Evolutionary conservation across 2,797 vertebrate genomes (phyloP), one percentile per base, ranked within the genome.

Genomic region (Sebastes aleutianus): DNA sequence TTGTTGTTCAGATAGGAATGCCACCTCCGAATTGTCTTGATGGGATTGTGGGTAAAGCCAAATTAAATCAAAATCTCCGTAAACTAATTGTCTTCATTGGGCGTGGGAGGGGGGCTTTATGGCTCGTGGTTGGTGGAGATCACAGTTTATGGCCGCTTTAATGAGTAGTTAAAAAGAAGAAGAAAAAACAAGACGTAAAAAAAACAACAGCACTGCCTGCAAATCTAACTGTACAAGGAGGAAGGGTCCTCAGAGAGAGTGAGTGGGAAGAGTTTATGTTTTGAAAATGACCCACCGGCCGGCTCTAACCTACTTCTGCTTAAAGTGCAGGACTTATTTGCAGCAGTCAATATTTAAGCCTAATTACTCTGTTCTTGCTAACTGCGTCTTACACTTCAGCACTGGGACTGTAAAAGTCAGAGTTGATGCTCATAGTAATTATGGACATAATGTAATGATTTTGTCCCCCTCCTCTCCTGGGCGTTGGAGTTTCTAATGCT

Each of bases 301-400:
- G 61, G 67, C 78, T 79, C 59, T 76, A 79, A 77, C 78, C 86
- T 73, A 78, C 43, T 80, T 79, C 84, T 88, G 80, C 86, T 87
- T 89, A 77, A 88, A 89, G 87, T 87, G 75, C 77, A 87, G 82
- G 77, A 74, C 80, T 85, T 87, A 73, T 87, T 69, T 71, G 69
- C 86, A 76, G 57, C 81, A 89, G 84, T 92, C 91, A 91, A 87
- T 92, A 91, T 59, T 54, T 54, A 54, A 22, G 76, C 80, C 85
- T 92, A 92, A 94, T 92, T 93, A 91, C 82, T 85, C 79, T 88
- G 76, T 80, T 88, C 83, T 80, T 84, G 63, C 84, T 90, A 88
- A 88, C 78, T 68, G 78, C 84, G 82, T 86, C 69, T 85, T 78
- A 67, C 62, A 75, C 68, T 70, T 74, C 39, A 90, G 82, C 83